Base-by-base conservation (phyloP, 1,140 invertebrate species). In the Drosophila rufa region DNA sequence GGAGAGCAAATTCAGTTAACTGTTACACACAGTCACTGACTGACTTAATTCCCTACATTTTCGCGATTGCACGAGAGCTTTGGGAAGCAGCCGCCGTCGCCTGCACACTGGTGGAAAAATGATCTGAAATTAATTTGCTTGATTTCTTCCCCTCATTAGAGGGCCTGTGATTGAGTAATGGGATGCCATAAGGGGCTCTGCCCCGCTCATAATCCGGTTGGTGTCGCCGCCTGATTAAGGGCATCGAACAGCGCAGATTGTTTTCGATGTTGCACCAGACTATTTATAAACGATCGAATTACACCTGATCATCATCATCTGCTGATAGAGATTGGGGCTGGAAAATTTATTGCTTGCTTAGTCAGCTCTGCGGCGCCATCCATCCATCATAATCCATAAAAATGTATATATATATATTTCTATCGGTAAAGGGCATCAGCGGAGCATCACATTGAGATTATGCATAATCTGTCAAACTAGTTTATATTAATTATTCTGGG, bases 21-120 rank as follows among this genome's bases (percentile, higher is more conserved):
- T 87, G 83, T 83, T 83, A 84, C 85, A 85, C 79, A 80, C 74
- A 79, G 66, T 80, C 73, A 76, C 78, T 85, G 84, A 73, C 81
- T 89, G 84, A 90, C 85, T 90, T 89, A 89, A 89, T 89, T 90
- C 81, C 85, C 86, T 85, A 90, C 78, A 87, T 87, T 87, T 83
- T 69, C 56, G 56, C 67, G 68, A 78, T 78, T 78, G 43, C 71
- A 36, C 45, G 65, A 47, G 55, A 58, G 36, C 59, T 57, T 62
- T 45, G 53, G 38, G 38, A 47, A n/a, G 38, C 30, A 38, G 30
- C 30, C 17, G 51, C 33, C 51, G 50, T n/a, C 22, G 36, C 36
- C 36, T 45, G 11, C 61, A 62, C 71, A 65, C 25, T 74, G 70
- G 51, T 56, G 25, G 42, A 47, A 38, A 53, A 47, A 22, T 64